Base-by-base conservation (phyloP, 2,797 vertebrate species). In the Squalus acanthias region DNA sequence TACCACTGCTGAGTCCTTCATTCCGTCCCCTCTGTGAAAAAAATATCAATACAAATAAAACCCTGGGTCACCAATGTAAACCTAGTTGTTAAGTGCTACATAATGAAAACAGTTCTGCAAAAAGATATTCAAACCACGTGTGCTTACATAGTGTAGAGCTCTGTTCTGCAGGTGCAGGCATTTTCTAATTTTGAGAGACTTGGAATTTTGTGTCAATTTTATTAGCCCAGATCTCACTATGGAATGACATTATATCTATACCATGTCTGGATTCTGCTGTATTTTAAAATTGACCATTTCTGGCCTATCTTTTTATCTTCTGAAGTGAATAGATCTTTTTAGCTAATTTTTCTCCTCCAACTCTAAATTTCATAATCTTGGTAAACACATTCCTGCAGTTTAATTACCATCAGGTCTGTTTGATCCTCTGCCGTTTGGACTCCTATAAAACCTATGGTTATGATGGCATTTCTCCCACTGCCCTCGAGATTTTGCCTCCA, bases 1-100 rank as follows among this genome's bases (percentile, higher is more conserved):
- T 99, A 94, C 99, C 99, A 9, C 99, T 99, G 97, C 99, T 99
- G 96, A 99, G 98, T 22, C 99, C 99, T 97, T 99, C 99, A 0
- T 99, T 99, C 96, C 99, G 98, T 96, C 99, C 99, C 97, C 99
- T 98, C 99, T 99, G 98, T 96, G 97, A 91, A 1, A 96, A 96
- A 97, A 96, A n/a, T 0, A 46, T 8, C 91, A 69, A 69, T 12
- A 20, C 57, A 96, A 96, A 0, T 97, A 96, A 95, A 0, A 0
- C 1, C 1, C 85, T 0, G 22, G 65, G 94, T 60, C 6, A 3
- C 0, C 24, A 70, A 1, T 4, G 4, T 26, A 53, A 3, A 63
- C 2, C 2, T n/a, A 67, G 63, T 26, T 60, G 69, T 93, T 24
- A 0, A 12, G 3, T 39, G 60, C 85, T 72, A 26, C 89, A 15